These are phyloP conservation scores for Sphinx pinastri DNA, from an alignment of 2,888 invertebrate genomes.

Conservation along the genomic window DNA sequence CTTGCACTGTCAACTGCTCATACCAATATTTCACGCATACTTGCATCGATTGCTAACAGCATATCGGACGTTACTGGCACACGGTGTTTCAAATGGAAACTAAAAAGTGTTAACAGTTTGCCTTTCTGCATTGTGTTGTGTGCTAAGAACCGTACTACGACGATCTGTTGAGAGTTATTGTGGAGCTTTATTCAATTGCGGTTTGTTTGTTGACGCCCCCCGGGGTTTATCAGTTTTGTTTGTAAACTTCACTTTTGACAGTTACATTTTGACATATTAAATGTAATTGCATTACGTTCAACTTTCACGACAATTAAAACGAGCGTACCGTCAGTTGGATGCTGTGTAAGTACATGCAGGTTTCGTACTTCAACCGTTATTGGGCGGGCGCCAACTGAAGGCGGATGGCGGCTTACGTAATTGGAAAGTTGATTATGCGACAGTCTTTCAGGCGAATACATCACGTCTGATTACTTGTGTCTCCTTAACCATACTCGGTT, in stretches of 20 bases:
- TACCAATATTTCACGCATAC: constrained; percentile 53
- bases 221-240: not conserved
- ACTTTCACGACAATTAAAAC: not conserved
- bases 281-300: not conserved
- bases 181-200: constrained; percentile 37
- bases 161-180: constrained; percentile 21
- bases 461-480: not conserved
- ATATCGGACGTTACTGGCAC: constrained; percentile 29
- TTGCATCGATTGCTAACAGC: constrained; percentile 37
- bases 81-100: constrained; percentile 38
- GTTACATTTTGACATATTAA: not conserved
- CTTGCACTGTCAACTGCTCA: constrained; percentile 69
- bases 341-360: constrained; percentile 29
- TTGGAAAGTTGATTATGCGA: constrained; percentile 17
- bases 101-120: constrained; percentile 37
- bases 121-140: constrained; percentile 43
- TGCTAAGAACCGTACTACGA: constrained; percentile 33
- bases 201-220: constrained; percentile 47
- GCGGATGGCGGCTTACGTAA: constrained; percentile 9
- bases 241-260: not conserved
- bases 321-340: not conserved
- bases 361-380: not conserved
- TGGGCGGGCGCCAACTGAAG: constrained; percentile 23
- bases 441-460: constrained; percentile 10
- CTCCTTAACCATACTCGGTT: no score